A percentile compares a stretch with the other conserved stretches of the same genome.
Conservation (phyloP, 2,797 vertebrate species). For the Huso huso region DNA sequence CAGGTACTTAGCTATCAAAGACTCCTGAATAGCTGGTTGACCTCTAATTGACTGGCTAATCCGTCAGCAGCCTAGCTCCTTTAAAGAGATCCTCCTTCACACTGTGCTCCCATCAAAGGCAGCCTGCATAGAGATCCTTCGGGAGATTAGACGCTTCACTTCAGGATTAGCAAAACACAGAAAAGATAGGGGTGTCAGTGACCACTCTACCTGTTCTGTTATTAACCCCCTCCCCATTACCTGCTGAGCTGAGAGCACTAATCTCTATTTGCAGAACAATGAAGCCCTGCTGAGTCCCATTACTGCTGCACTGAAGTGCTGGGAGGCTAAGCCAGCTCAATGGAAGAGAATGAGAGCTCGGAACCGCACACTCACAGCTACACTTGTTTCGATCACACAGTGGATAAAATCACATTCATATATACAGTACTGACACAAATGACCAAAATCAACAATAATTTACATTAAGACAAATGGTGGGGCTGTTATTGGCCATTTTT, state of each 20-base stretch:
- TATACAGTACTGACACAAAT: no score
- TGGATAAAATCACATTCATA: no score
- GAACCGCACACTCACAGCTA: no score
- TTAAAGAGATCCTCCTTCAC: constrained; percentile 32
- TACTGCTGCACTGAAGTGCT: neutral
- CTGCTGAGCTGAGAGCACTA: neutral
- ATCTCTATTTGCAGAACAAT: neutral
- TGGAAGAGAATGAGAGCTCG: no score
- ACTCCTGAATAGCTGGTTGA: constrained; percentile 27
- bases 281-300: neutral
- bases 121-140: constrained; percentile 41
- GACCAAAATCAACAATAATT: no score
- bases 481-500: no score
- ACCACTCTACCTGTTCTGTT: neutral
- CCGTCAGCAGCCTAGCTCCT: constrained; percentile 43
- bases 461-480: no score
- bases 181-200: constrained; percentile 19
- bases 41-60: constrained; percentile 43
- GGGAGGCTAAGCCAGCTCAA: no score
- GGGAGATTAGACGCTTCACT: constrained; percentile 41
- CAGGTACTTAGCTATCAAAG: no score
- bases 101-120: constrained; percentile 37
- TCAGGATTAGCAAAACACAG: constrained; percentile 26
- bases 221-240: neutral
- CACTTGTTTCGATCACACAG: no score